Conservation (phyloP, 2,888 invertebrate genomes). For the Tipula lateralis region DNA sequence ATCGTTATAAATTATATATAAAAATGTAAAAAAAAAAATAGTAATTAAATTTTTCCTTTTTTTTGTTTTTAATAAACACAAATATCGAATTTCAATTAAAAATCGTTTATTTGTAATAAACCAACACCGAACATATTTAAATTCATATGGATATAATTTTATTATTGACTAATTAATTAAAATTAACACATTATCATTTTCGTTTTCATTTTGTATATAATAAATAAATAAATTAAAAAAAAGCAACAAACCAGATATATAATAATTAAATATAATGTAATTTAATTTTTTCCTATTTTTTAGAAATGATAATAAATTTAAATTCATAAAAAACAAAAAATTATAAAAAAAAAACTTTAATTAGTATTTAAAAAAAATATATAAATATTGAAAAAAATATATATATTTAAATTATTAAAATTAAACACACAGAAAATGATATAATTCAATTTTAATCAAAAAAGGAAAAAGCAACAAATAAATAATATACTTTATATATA, state of each 20-base stretch:
- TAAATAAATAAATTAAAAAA: not conserved
- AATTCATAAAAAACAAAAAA: not conserved
- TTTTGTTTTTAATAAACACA: not conserved
- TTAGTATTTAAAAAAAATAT: not conserved
- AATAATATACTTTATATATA: not conserved
- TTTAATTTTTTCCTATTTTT: not conserved
- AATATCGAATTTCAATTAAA: constrained; percentile 7
- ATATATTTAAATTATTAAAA: constrained; percentile 24
- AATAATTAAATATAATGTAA: not conserved
- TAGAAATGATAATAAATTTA: constrained; percentile 19
- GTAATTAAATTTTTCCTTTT: not conserved
- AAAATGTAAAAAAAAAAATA: not conserved
- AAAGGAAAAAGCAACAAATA: not conserved
- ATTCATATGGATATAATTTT: not conserved
- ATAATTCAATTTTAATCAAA: constrained; percentile 11
- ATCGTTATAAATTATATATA: not conserved
- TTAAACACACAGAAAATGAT: not conserved
- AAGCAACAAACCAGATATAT: not conserved
- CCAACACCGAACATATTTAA: not conserved
- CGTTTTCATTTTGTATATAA: not conserved
- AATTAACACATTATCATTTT: not conserved
- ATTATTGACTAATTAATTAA: not conserved
- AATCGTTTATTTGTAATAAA: not conserved
- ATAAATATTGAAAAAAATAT: not conserved
- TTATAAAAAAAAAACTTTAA: not conserved